A percentile compares a stretch with the other conserved stretches of the same genome.
These are phyloP conservation scores for Anguilla megastoma DNA, from an alignment of 2,797 vertebrate species.

Conservation along the genomic window DNA sequence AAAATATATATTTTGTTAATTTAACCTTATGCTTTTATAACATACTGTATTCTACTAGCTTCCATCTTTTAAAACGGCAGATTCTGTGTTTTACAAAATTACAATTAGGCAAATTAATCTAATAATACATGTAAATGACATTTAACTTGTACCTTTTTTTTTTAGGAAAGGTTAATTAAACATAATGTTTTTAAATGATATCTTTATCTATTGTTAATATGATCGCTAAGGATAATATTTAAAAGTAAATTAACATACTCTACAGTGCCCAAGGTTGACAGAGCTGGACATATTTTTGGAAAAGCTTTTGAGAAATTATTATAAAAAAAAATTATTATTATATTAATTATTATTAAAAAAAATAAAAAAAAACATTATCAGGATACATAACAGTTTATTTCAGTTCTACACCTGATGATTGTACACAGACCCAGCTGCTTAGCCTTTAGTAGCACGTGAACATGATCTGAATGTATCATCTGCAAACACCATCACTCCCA, in stretches of 20 bases:
- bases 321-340: no score
- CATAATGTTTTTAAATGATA: not conserved
- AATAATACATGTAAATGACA: not conserved
- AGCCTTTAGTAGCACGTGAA: not conserved
- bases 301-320: constrained; percentile 27
- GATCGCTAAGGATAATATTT: not conserved
- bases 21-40: constrained; percentile 42
- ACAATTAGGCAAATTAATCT: not conserved
- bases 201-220: not conserved
- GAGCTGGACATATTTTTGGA: constrained; percentile 1
- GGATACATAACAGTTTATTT: not conserved
- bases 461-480: not conserved
- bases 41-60: not conserved
- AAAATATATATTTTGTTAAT: constrained; percentile 29
- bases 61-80: not conserved
- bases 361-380: not conserved
- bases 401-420: not conserved
- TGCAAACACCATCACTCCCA: not conserved
- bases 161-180: not conserved
- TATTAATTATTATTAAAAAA: no score
- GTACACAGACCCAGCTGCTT: not conserved
- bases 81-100: not conserved
- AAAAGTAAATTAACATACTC: not conserved
- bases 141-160: not conserved
- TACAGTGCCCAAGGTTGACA: not conserved